Evolutionary conservation across 2,113 vertebrate genomes (phyloP).

Genomic region (Dromiciops gliroides): DNA sequence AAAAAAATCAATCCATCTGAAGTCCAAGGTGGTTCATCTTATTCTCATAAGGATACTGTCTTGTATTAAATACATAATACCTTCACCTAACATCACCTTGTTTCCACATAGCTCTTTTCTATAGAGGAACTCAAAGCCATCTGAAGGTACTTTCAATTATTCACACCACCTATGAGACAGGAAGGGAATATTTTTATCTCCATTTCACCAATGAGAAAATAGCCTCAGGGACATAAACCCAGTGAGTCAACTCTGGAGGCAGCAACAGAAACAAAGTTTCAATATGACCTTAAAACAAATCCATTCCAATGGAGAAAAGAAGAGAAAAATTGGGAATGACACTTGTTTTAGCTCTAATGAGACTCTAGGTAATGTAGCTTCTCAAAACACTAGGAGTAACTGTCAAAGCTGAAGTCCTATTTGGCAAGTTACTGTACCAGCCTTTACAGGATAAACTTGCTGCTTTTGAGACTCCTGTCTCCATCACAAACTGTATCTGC

Average conservation of each 20-base stretch:
- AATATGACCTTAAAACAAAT: conserved; percentile 68
- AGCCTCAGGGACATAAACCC: conserved; percentile 65
- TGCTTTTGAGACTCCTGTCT: conserved; percentile 19
- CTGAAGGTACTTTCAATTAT: not conserved
- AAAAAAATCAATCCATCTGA: not conserved
- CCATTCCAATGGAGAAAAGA: conserved; percentile 39
- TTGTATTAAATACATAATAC: conserved; percentile 24
- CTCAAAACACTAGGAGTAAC: not conserved
- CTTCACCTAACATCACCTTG: not conserved
- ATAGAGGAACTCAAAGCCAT: not conserved
- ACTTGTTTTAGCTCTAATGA: not conserved
- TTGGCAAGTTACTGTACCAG: conserved; percentile 5
- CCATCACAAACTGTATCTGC: not conserved
- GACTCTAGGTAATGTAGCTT: conserved; percentile 34
- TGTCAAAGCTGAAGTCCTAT: conserved; percentile 20
- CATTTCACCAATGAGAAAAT: conserved; percentile 59
- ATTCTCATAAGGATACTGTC: not conserved
- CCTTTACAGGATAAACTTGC: not conserved
- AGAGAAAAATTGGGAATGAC: conserved; percentile 9
- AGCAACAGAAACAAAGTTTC: conserved; percentile 63
- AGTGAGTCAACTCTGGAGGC: conserved; percentile 52
- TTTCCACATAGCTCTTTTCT: not conserved
- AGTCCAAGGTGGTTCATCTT: not conserved
- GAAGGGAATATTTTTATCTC: conserved; percentile 44
- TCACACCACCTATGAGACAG: conserved; percentile 1